These are phyloP conservation scores for Sturnira hondurensis DNA, from an alignment of 2,113 vertebrate genomes.

Conservation along the genomic window DNA sequence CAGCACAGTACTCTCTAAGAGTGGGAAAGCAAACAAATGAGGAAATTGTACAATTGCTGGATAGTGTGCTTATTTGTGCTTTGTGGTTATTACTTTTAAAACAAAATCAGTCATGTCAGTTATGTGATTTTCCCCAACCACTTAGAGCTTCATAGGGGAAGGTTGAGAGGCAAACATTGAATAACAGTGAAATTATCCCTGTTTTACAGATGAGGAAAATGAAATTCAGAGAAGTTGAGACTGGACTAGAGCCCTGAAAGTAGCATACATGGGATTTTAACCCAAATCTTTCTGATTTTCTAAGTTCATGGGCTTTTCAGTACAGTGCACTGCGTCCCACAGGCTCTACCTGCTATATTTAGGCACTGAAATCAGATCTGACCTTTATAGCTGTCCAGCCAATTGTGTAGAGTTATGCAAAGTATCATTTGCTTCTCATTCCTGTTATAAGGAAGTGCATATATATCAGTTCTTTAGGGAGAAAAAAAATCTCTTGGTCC, in stretches of 20 bases:
- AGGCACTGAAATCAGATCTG: constrained; percentile 7
- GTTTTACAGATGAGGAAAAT: constrained; percentile 10
- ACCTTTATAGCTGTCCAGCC: background rate
- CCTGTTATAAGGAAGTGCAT: background rate
- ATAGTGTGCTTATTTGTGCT: background rate
- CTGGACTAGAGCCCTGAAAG: background rate
- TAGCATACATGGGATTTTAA: constrained; percentile 20
- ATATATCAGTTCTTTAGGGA: constrained; percentile 16
- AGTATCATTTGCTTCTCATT: background rate
- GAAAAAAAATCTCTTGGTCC: constrained; percentile 18
- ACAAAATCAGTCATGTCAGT: background rate
- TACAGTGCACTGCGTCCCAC: background rate
- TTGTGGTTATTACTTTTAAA: background rate
- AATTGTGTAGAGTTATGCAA: background rate
- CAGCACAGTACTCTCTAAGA: background rate
- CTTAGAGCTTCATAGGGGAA: background rate
- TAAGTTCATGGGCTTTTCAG: background rate
- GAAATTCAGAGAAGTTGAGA: background rate
- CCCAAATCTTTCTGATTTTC: background rate
- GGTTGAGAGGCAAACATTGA: background rate
- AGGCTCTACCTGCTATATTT: background rate
- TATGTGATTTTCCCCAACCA: background rate
- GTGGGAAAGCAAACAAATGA: background rate
- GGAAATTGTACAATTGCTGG: background rate
- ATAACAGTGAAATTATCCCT: background rate